Conservation (phyloP, 2,888 invertebrate species). For the Morpho achilles region DNA sequence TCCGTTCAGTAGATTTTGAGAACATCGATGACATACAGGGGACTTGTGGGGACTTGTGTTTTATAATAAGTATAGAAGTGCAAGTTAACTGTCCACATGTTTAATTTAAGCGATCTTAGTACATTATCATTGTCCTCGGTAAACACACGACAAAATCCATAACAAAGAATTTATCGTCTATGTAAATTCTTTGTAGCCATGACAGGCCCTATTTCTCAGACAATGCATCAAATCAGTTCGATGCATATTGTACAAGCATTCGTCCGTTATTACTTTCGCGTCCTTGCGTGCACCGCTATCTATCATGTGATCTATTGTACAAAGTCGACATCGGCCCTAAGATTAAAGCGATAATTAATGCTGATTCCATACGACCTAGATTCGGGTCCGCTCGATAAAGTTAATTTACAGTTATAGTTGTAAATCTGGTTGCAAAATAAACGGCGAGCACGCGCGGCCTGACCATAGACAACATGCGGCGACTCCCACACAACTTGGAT, state of each 20-base stretch:
- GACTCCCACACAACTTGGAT: slow-evolving; percentile 57
- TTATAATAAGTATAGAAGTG: no score
- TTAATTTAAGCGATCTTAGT: no score
- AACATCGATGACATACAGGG: no score
- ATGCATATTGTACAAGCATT: slow-evolving; percentile 48
- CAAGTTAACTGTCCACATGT: no score
- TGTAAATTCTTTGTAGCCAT: neutral
- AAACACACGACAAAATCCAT: no score
- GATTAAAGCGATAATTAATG: slow-evolving; percentile 78
- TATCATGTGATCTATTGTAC: slow-evolving; percentile 78
- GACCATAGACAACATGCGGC: slow-evolving; percentile 69
- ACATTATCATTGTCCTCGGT: no score
- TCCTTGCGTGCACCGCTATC: slow-evolving; percentile 72
- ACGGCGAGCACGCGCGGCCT: slow-evolving; percentile 62
- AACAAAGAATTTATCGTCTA: neutral
- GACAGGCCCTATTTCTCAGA: slow-evolving; percentile 43
- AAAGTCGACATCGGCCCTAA: slow-evolving; percentile 70
- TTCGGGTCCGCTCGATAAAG: slow-evolving; percentile 73
- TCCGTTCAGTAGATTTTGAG: no score
- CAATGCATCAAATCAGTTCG: slow-evolving; percentile 70
- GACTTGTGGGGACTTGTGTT: no score
- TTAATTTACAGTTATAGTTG: slow-evolving; percentile 78
- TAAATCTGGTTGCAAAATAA: slow-evolving; percentile 77
- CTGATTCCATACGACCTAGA: slow-evolving; percentile 79
- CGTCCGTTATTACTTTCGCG: slow-evolving; percentile 58